Percentiles rank a stretch among this genome's conserved stretches.
Conservation (phyloP, 2,888 invertebrate genomes). For the Platycnemis pennipes region DNA sequence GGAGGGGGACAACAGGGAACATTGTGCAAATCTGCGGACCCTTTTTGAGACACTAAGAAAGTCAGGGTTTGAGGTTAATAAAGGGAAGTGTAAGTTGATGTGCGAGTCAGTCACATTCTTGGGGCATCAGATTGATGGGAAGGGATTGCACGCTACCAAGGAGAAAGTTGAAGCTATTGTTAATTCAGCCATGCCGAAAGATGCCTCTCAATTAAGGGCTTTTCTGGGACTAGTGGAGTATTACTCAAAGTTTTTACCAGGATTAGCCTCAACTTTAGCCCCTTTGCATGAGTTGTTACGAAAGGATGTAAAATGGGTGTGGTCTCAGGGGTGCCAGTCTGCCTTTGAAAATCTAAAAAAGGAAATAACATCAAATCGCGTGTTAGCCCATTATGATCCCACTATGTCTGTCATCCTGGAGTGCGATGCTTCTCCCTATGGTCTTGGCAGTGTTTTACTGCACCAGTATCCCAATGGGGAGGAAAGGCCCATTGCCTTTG, state of each 20-base stretch:
- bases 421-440: conserved; percentile 69
- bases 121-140: background rate
- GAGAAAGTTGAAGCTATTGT: background rate
- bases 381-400: conserved; percentile 69
- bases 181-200: background rate
- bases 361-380: background rate
- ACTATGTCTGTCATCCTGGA: conserved; percentile 54
- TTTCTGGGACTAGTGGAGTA: background rate
- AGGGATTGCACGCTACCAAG: background rate
- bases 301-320: conserved; percentile 53
- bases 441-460: conserved; percentile 69
- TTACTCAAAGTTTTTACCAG: background rate
- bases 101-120: background rate
- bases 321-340: conserved; percentile 52
- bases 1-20: background rate
- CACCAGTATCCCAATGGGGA: conserved; percentile 38
- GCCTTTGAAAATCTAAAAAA: conserved; percentile 62
- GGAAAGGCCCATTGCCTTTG: background rate
- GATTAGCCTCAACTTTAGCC: background rate
- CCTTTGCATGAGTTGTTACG: conserved; percentile 42
- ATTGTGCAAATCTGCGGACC: background rate
- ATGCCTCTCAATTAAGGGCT: background rate
- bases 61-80: background rate
- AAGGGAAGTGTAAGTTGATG: background rate
- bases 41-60: background rate